These are phyloP conservation scores for Myiozetetes cayanensis DNA, from an alignment of 2,113 vertebrate genomes.

Conservation along the genomic window DNA sequence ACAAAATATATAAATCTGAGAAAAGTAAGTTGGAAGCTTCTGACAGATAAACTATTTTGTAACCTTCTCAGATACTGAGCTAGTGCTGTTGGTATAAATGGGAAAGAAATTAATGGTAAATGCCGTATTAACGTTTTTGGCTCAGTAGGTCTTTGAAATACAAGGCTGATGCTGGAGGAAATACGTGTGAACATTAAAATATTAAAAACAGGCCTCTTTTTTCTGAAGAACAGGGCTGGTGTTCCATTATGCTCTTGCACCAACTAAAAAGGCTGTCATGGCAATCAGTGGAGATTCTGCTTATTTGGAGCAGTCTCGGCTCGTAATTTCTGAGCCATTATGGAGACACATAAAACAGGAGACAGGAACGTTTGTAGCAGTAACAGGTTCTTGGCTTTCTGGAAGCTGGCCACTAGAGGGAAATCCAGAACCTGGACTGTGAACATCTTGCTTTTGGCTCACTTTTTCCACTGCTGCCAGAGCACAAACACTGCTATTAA, in stretches of 20 bases:
- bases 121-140: background rate
- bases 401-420: conserved; percentile 16
- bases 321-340: background rate
- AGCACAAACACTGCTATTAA: background rate
- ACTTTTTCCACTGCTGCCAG: background rate
- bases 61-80: background rate
- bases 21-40: background rate
- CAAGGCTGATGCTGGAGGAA: background rate
- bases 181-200: background rate
- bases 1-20: background rate
- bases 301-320: background rate
- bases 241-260: background rate
- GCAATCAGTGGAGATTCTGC: background rate
- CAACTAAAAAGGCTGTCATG: background rate
- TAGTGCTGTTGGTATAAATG: background rate
- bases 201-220: background rate
- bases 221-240: background rate
- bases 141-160: background rate
- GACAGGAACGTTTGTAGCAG: background rate
- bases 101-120: background rate
- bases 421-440: background rate
- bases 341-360: background rate
- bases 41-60: background rate
- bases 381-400: background rate
- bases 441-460: background rate